Evolutionary conservation across 2,113 vertebrate species (phyloP).

Genomic region (Herpailurus yagouaroundi): DNA sequence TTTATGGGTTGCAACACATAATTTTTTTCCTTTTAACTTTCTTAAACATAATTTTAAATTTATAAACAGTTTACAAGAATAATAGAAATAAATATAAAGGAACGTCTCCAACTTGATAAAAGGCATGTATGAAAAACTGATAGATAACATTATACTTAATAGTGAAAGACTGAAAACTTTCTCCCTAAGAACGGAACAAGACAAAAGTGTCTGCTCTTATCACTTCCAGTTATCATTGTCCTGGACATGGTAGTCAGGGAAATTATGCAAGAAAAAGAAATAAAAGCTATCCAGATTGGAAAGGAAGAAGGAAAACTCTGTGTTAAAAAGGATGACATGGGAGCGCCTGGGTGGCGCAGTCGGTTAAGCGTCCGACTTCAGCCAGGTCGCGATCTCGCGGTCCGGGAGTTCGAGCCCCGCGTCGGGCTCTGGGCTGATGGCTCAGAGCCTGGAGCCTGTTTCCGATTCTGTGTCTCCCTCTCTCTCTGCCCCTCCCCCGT

Average conservation of each 20-base stretch:
- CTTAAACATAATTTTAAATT: constrained; percentile 16
- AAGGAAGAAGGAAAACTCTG: background rate
- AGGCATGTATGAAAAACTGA: background rate
- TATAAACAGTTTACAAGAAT: background rate
- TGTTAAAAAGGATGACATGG: background rate
- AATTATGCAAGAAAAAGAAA: constrained; percentile 15
- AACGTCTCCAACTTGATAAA: background rate
- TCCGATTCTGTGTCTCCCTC: too few relatives aligned
- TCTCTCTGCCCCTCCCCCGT: too few relatives aligned
- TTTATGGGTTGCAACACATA: background rate
- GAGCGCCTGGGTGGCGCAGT: too few relatives aligned
- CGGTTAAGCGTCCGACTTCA: too few relatives aligned
- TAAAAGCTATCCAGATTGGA: background rate
- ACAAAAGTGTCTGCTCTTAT: background rate
- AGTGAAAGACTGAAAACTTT: background rate
- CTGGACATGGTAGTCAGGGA: background rate
- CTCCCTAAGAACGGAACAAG: background rate
- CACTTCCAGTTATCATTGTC: background rate
- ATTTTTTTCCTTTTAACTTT: background rate
- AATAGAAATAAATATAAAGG: background rate
- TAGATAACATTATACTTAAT: background rate
- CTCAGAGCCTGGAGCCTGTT: too few relatives aligned
- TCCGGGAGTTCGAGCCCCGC: too few relatives aligned
- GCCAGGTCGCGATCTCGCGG: too few relatives aligned
- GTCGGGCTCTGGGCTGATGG: too few relatives aligned